These are phyloP conservation scores for Triplophysa bombifrons DNA, from an alignment of 2,797 vertebrate species.

Conservation along the genomic window DNA sequence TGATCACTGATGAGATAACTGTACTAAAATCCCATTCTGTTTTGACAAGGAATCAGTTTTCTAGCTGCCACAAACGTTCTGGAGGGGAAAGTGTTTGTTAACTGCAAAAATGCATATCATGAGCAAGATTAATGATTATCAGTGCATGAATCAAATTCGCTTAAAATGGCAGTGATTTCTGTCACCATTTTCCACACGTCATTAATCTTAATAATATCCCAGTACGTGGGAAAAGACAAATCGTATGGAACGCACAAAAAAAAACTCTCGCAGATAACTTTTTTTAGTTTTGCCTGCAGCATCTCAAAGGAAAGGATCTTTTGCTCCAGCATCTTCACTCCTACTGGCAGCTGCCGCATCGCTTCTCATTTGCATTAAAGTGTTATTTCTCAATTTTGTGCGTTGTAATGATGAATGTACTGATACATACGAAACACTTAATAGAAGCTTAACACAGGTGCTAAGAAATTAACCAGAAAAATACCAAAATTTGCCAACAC, in stretches of 20 bases:
- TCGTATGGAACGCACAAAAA: not conserved
- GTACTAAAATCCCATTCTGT: not conserved
- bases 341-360: not conserved
- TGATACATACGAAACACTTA: constrained; percentile 3
- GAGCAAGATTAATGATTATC: not conserved
- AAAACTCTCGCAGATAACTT: not conserved
- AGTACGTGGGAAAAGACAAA: not conserved
- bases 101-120: not conserved
- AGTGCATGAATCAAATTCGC: constrained; percentile 8
- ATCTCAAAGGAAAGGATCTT: not conserved
- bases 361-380: not conserved
- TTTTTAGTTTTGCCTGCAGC: not conserved
- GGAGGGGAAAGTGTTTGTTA: no score
- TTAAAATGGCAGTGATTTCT: not conserved
- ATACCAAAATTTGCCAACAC: constrained; percentile 7
- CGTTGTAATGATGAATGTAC: no score
- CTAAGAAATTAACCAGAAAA: not conserved
- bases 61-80: not conserved
- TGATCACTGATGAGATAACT: not conserved
- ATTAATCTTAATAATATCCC: constrained; percentile 4
- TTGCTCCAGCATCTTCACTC: not conserved
- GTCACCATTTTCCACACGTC: not conserved
- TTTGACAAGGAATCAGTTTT: not conserved
- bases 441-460: not conserved
- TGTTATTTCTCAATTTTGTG: not conserved